Evolutionary conservation across 2,113 vertebrate species (phyloP).

Genomic region (Kobus ellipsiprymnus): DNA sequence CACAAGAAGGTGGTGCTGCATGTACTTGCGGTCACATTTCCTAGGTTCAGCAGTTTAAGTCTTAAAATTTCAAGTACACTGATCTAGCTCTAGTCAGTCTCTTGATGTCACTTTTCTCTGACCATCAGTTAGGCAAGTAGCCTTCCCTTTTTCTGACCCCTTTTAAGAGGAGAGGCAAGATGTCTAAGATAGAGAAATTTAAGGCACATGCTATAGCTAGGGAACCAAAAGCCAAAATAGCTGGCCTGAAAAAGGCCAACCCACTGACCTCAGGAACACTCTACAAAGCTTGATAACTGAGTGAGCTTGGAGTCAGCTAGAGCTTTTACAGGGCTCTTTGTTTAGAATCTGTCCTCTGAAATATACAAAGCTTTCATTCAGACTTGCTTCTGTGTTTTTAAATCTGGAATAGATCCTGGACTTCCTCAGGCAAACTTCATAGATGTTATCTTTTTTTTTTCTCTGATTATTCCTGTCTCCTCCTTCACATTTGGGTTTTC

Average conservation of each 20-base stretch:
- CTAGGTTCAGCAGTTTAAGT: not conserved
- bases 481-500: conserved; percentile 53
- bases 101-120: not conserved
- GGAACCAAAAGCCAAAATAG: conserved; percentile 13
- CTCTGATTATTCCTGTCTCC: conserved; percentile 48
- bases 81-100: not conserved
- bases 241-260: conserved; percentile 40
- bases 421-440: conserved; percentile 55
- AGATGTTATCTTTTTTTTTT: conserved; percentile 60
- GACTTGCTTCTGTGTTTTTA: conserved; percentile 32
- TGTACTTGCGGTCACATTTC: not conserved
- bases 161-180: not conserved
- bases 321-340: conserved; percentile 15
- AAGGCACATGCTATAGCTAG: not conserved
- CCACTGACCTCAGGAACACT: not conserved
- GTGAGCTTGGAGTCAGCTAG: not conserved
- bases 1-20: not conserved
- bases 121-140: not conserved
- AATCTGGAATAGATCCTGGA: conserved; percentile 47
- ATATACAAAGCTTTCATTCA: conserved; percentile 70
- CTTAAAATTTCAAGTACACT: not conserved
- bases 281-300: conserved; percentile 23
- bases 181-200: conserved; percentile 17
- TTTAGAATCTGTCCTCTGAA: conserved; percentile 46
- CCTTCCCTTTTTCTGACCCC: not conserved